Conservation (phyloP, 1,140 invertebrate genomes). For the Pachyrhynchus sulphureomaculatus region DNA sequence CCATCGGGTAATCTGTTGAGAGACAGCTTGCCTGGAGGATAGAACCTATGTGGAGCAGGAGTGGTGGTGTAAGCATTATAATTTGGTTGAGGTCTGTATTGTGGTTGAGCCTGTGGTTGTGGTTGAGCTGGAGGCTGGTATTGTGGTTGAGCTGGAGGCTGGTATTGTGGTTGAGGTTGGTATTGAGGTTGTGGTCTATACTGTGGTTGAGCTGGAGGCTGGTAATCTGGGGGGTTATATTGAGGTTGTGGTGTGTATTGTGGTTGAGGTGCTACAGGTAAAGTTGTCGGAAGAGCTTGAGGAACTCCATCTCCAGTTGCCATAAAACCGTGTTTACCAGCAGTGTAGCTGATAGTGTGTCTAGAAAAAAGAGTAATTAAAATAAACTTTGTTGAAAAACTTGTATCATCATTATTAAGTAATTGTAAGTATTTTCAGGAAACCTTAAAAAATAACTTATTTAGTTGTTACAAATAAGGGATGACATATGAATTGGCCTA, state of each 20-base stretch:
- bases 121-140: slow-evolving; percentile 51
- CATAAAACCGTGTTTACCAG: slow-evolving; percentile 80
- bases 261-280: slow-evolving; percentile 61
- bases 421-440: too few species aligned
- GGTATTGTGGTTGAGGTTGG: slow-evolving; percentile 51
- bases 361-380: slow-evolving; percentile 42
- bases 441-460: too few species aligned
- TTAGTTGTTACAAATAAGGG: too few species aligned
- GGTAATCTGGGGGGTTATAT: slow-evolving; percentile 64
- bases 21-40: slow-evolving; percentile 77
- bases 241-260: slow-evolving; percentile 58
- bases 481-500: too few species aligned
- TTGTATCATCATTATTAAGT: too few species aligned
- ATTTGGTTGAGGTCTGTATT: slow-evolving; percentile 43
- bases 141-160: slow-evolving; percentile 51
- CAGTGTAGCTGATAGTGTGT: slow-evolving; percentile 79
- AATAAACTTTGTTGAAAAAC: too few species aligned
- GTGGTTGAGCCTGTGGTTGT: slow-evolving; percentile 50
- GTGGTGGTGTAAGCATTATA: slow-evolving; percentile 56
- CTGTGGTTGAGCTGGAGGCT: slow-evolving; percentile 56
- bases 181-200: slow-evolving; percentile 58
- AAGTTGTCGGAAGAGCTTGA: slow-evolving; percentile 63
- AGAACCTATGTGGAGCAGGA: slow-evolving; percentile 68
- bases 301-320: slow-evolving; percentile 79
- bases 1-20: slow-evolving; percentile 83